Conservation (phyloP, 2,888 invertebrate genomes). For the Polydrusus tereticollis region DNA sequence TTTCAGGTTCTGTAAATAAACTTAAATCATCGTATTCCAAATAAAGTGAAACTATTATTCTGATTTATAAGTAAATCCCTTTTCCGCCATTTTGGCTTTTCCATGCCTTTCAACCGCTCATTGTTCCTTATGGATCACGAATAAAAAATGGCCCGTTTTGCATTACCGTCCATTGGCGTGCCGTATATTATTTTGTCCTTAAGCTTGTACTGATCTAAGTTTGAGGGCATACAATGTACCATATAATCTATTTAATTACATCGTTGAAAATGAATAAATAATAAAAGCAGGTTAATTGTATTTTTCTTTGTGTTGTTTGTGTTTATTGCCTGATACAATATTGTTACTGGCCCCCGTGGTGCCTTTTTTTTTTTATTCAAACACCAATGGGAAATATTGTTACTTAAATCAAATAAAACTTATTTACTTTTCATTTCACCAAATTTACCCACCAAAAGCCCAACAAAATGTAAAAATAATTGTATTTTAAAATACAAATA, state of each 20-base stretch:
- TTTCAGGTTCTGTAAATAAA: slow-evolving; percentile 3
- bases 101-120: slow-evolving; percentile 14
- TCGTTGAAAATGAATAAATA: no score
- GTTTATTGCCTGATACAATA: not conserved
- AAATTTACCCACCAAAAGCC: not conserved
- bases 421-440: not conserved
- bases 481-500: not conserved
- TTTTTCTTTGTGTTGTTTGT: no score
- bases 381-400: not conserved
- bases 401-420: not conserved
- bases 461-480: not conserved
- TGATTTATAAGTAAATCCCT: slow-evolving; percentile 29
- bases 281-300: no score
- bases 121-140: slow-evolving; percentile 18
- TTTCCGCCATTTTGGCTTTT: slow-evolving; percentile 32
- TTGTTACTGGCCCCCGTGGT: not conserved
- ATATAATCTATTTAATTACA: no score
- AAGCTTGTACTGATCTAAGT: not conserved
- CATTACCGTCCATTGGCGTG: not conserved
- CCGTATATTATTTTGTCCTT: not conserved
- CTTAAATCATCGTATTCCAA: slow-evolving; percentile 25
- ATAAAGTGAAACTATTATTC: slow-evolving; percentile 31
- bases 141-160: slow-evolving; percentile 12
- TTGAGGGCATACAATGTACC: not conserved
- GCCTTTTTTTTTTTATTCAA: not conserved